Conservation (phyloP, 2,113 vertebrate genomes). For the Cebus imitator region DNA sequence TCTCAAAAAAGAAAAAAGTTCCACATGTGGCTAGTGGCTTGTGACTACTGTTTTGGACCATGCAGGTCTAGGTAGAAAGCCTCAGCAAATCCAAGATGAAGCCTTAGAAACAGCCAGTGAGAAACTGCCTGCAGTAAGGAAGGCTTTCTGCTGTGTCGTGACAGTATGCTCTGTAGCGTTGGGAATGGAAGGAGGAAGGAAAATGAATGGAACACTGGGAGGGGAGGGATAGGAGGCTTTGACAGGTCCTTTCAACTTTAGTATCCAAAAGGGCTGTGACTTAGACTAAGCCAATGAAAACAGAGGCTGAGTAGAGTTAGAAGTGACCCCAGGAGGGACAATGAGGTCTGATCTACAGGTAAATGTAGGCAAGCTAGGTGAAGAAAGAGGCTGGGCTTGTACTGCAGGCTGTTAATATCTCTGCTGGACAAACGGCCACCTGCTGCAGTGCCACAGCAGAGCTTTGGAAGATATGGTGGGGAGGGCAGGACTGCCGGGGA, state of each 20-base stretch:
- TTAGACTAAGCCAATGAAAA: not conserved
- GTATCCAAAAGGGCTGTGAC: not conserved
- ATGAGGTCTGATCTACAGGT: not conserved
- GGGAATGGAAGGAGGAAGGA: too few relatives aligned
- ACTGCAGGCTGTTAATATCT: not conserved
- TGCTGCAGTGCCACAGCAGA: not conserved
- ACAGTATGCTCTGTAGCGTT: not conserved
- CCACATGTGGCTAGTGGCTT: not conserved
- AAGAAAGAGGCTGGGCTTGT: not conserved
- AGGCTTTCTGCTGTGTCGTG: not conserved
- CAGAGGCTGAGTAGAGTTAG: not conserved
- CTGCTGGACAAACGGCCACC: not conserved
- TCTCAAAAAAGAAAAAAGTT: too few relatives aligned
- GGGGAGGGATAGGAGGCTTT: not conserved
- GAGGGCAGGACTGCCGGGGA: not conserved
- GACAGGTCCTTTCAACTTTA: not conserved
- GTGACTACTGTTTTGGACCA: not conserved
- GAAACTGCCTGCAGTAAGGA: not conserved
- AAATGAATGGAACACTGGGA: too few relatives aligned
- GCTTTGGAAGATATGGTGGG: too few relatives aligned
- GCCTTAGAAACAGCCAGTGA: not conserved
- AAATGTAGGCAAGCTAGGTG: not conserved
- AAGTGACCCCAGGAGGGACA: not conserved
- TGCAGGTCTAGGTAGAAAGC: not conserved
- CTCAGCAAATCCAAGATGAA: not conserved